Evolutionary conservation across 2,888 invertebrate species (phyloP).

Genomic region (Podotricha telesiphe): DNA sequence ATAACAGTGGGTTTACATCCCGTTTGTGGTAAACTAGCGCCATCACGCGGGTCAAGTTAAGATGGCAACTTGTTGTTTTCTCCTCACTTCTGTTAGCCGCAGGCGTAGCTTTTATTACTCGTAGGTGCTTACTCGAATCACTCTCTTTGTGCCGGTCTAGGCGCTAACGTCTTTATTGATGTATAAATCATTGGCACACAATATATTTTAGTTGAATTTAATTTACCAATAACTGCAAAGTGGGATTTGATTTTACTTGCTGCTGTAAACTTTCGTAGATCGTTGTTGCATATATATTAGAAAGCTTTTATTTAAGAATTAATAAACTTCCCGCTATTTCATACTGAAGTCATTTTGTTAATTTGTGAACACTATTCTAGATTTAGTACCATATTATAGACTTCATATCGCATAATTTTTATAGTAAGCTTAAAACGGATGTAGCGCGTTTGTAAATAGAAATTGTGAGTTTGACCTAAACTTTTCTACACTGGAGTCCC

Average conservation of each 20-base stretch:
- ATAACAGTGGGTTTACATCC: slow-evolving; percentile 28
- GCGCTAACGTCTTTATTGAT: slow-evolving; percentile 59
- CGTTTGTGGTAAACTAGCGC: slow-evolving; percentile 45
- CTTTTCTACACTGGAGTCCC: slow-evolving; percentile 15
- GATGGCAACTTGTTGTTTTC: slow-evolving; percentile 59
- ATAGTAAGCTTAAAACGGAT: slow-evolving; percentile 16
- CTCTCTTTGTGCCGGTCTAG: slow-evolving; percentile 54
- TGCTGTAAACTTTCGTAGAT: neutral
- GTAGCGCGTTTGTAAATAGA: slow-evolving; percentile 23
- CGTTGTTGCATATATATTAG: slow-evolving; percentile 10
- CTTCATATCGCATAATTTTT: slow-evolving; percentile 16
- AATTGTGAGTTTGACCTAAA: slow-evolving; percentile 22
- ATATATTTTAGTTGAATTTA: slow-evolving; percentile 45
- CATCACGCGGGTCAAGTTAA: slow-evolving; percentile 50
- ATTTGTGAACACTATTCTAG: slow-evolving; percentile 8
- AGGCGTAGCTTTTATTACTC: slow-evolving; percentile 62
- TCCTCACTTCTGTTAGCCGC: slow-evolving; percentile 69
- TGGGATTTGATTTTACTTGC: slow-evolving; percentile 1
- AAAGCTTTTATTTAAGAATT: slow-evolving; percentile 1
- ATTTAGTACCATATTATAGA: slow-evolving; percentile 3
- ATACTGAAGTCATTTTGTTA: neutral
- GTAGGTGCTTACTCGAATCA: slow-evolving; percentile 62
- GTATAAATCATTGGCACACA: slow-evolving; percentile 45
- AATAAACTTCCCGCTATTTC: neutral
- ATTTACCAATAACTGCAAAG: slow-evolving; percentile 16